Conservation (phyloP, 2,797 vertebrate genomes). For the Gallinago solitaria region DNA sequence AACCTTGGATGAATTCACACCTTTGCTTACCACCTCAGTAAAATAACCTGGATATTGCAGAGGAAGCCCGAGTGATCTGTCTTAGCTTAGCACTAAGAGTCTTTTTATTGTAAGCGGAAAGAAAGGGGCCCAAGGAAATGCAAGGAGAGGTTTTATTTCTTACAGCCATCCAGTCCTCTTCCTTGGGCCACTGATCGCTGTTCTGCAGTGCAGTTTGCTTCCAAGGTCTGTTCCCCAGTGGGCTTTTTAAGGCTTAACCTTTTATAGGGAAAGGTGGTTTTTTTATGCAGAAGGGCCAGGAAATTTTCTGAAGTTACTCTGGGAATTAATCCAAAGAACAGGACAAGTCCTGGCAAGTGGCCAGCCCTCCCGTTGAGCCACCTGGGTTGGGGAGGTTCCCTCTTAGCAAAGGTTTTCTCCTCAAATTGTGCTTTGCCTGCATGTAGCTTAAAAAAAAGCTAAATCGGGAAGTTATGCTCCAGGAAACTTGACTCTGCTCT, state of each 20-base stretch:
- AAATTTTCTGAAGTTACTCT: conserved; percentile 7
- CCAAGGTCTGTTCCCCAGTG: neutral
- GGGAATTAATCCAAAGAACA: conserved; percentile 1
- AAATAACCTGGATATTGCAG: neutral
- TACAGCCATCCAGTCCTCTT: neutral
- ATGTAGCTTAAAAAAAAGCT: neutral
- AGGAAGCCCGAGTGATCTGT: neutral
- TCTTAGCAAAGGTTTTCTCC: neutral
- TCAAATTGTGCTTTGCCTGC: neutral
- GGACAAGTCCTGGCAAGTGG: conserved; percentile 11
- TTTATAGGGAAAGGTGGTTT: neutral
- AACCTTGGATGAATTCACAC: neutral
- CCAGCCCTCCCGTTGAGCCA: neutral
- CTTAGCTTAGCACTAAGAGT: neutral
- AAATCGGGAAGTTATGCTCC: neutral
- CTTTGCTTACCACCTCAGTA: neutral
- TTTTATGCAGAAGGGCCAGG: neutral
- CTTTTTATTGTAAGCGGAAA: neutral
- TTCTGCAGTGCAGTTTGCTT: neutral
- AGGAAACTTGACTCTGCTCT: neutral
- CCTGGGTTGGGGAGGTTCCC: neutral
- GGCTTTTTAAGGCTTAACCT: neutral
- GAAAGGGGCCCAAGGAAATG: conserved; percentile 22
- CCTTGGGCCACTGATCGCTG: neutral
- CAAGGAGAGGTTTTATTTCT: neutral